Evolutionary conservation across 2,888 invertebrate genomes (phyloP), one percentile per base, ranked within the genome.

Genomic region (Drosophila leonis): DNA sequence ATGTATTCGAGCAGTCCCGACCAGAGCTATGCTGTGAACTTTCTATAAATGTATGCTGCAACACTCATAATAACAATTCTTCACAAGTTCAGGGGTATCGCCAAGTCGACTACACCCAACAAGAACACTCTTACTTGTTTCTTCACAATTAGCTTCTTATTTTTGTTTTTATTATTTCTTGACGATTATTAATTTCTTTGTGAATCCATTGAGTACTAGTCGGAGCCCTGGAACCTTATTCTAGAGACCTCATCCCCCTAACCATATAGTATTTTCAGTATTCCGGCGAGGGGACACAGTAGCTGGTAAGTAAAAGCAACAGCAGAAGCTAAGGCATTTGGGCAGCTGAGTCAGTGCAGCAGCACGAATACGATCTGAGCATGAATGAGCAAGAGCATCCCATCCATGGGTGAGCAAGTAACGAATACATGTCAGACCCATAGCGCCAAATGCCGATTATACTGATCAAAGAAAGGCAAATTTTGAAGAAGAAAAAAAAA

Each of bases 391-490:
- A 70, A 13, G 44, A 57, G 61, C 61, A 56, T 64, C 75, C 54
- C 59, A 75, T 42, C 59, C 91, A 91, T 86, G 88, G 87, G 72
- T 91, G 91, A 80, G 83, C 88, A 92, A 87, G 66, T 86, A 91
- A 90, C 77, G 77, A 82, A 91, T 90, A 90, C 92, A 92, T 91
- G 92, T 91, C 91, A 90, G 91, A 67, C 59, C 59, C 63, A 57
- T 64, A 71, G 51, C 65, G 33, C 31, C 42, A 33, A 56, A 39
- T 18, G 33, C 39, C 39, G 55, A 41, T 55, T 41, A 41, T 41
- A 31, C 55, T 51, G 60, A 72, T 79, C 61, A 60, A 65, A 69
- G 62, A 75, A 72, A 78, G 62, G 44, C 66, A 31, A 37, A 65
- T 44, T 18, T 37, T 7, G 18, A 18, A 49, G 48, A 49, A 49